Evolutionary conservation across 2,113 vertebrate genomes (phyloP).

Genomic region (Genyomyrus donnyi): DNA sequence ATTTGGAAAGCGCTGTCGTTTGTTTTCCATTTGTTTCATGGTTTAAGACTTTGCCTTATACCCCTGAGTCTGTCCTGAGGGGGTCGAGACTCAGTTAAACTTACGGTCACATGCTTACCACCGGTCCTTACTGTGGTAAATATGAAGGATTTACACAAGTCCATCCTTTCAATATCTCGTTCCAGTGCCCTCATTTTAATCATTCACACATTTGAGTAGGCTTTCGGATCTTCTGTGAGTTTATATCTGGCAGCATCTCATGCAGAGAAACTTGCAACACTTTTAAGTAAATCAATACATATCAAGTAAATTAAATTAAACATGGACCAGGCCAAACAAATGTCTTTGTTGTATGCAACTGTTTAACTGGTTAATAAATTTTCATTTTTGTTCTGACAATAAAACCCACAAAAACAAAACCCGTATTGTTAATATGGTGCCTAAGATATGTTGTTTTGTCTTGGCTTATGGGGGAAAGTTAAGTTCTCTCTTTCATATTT

Average conservation of each 20-base stretch:
- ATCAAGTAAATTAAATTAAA: background rate
- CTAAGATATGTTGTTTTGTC: background rate
- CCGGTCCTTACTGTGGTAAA: background rate
- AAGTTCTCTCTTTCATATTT: background rate
- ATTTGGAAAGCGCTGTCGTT: background rate
- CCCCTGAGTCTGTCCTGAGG: background rate
- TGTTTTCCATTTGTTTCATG: background rate
- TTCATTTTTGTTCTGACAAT: background rate
- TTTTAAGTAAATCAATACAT: background rate
- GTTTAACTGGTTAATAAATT: background rate
- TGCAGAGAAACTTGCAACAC: background rate
- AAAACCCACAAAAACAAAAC: background rate
- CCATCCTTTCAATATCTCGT: background rate
- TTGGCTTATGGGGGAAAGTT: background rate
- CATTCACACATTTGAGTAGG: background rate
- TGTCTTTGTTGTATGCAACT: background rate
- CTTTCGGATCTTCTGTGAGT: background rate
- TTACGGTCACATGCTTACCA: background rate
- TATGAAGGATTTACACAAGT: background rate
- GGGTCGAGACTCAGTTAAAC: background rate
- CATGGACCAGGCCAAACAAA: background rate
- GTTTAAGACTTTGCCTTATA: background rate
- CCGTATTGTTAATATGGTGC: background rate
- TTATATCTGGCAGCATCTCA: background rate
- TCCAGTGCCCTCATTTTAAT: background rate